A percentile compares a stretch with the other conserved stretches of the same genome.
phyloP scores from a whole-genome alignment of 92 coral and sea anemone species.

The Actinernus sp. region DNA sequence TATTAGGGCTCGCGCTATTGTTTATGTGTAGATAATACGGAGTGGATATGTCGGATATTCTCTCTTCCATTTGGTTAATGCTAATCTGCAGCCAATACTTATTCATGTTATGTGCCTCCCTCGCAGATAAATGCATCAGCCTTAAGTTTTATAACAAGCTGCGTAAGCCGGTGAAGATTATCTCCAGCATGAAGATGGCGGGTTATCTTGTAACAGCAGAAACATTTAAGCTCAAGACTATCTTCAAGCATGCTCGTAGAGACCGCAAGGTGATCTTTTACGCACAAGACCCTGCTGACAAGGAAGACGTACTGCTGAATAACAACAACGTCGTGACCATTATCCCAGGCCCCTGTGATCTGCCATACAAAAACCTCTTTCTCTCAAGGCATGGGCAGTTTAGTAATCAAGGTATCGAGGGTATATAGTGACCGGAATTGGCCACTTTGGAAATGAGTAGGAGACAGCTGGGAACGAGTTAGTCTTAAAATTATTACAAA shows the following conservation, averaged over 20 bases:
- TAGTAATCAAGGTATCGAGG: constrained; percentile 39
- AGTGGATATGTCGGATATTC: too few relatives aligned
- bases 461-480: too few relatives aligned
- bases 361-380: constrained; percentile 62
- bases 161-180: constrained; percentile 85
- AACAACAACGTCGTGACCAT: constrained; percentile 87
- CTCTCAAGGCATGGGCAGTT: constrained; percentile 62
- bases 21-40: too few relatives aligned
- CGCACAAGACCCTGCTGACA: constrained; percentile 89
- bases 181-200: constrained; percentile 92
- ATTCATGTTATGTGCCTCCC: too few relatives aligned
- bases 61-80: too few relatives aligned
- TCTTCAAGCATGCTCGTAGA: constrained; percentile 95
- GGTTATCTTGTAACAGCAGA: constrained; percentile 96
- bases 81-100: too few relatives aligned
- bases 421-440: neutral
- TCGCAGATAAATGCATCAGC: constrained; percentile 91
- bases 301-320: constrained; percentile 80
- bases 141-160: constrained; percentile 86
- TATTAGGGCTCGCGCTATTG: too few relatives aligned
- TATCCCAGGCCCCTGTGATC: constrained; percentile 84
- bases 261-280: constrained; percentile 96
- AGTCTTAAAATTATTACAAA: too few relatives aligned
- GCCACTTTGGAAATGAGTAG: neutral
- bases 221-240: constrained; percentile 91